These are phyloP conservation scores for Acanthosoma haemorrhoidale DNA, from an alignment of 2,888 invertebrate genomes.

Conservation along the genomic window DNA sequence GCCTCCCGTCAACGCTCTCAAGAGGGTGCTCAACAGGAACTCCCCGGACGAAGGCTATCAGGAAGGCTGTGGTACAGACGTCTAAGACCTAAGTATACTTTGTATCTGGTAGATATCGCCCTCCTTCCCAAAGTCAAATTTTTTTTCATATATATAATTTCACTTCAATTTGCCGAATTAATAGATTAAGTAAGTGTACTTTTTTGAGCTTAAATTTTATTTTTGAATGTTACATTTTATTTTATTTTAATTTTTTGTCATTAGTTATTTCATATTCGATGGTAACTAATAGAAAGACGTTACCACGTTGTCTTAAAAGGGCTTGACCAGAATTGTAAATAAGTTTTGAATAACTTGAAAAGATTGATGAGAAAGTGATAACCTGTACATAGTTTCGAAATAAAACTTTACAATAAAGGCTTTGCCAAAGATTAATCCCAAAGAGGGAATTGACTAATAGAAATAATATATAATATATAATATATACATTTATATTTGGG, in stretches of 20 bases:
- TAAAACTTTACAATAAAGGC: constrained; percentile 29
- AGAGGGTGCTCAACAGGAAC: constrained; percentile 76
- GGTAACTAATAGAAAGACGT: not conserved
- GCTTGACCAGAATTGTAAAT: constrained; percentile 24
- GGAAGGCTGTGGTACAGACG: constrained; percentile 88
- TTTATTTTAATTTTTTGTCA: not conserved
- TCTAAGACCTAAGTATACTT: constrained; percentile 52
- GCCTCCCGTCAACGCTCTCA: constrained; percentile 78
- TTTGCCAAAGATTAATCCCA: constrained; percentile 37
- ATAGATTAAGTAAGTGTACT: constrained; percentile 22
- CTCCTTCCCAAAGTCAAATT: constrained; percentile 12
- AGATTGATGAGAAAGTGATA: constrained; percentile 30
- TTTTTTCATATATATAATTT: not conserved
- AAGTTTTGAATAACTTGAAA: constrained; percentile 20
- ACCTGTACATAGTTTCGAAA: constrained; percentile 25
- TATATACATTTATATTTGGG: constrained; percentile 21
- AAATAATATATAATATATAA: constrained; percentile 8
- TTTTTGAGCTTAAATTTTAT: constrained; percentile 1
- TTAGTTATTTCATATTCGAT: not conserved
- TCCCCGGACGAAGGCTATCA: constrained; percentile 88
- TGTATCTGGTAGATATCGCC: constrained; percentile 7
- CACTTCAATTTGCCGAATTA: constrained; percentile 20
- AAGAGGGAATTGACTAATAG: constrained; percentile 28
- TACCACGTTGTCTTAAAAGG: constrained; percentile 15
- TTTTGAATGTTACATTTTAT: not conserved